phyloP scores from a whole-genome alignment of 2,888 invertebrate species.

The Drosophila stalkeri region DNA sequence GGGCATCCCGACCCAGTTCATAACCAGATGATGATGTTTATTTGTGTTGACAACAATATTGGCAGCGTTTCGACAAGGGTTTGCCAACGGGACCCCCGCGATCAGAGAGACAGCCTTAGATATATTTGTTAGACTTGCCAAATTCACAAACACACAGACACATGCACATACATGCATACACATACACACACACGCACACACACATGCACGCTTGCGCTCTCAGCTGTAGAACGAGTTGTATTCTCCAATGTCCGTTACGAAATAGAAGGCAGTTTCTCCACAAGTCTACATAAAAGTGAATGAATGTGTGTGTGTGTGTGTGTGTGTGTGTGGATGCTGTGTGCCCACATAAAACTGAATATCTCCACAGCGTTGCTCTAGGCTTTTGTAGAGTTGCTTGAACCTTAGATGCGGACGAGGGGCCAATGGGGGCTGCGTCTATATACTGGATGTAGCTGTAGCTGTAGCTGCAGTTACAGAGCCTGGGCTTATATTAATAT shows the following conservation, averaged over 20 bases:
- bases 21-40: constrained; percentile 71
- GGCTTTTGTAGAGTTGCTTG: constrained; percentile 65
- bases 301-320: neutral
- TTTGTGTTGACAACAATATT: constrained; percentile 77
- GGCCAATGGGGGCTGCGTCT: constrained; percentile 31
- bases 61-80: constrained; percentile 30
- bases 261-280: constrained; percentile 52
- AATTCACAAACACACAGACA: neutral
- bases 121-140: constrained; percentile 3
- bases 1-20: constrained; percentile 31
- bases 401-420: constrained; percentile 63
- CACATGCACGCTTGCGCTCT: neutral
- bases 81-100: constrained; percentile 27
- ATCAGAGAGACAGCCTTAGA: neutral
- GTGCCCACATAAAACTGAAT: constrained; percentile 42
- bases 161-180: neutral
- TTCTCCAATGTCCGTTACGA: constrained; percentile 63
- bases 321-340: constrained; percentile 48
- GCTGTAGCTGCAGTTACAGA: constrained; percentile 26
- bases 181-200: neutral
- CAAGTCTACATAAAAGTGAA: constrained; percentile 6
- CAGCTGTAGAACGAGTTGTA: constrained; percentile 28
- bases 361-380: constrained; percentile 46
- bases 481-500: constrained; percentile 57
- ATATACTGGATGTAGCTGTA: constrained; percentile 7